Evolutionary conservation across 2,888 invertebrate species (phyloP).

Genomic region (Nomada ferruginata): DNA sequence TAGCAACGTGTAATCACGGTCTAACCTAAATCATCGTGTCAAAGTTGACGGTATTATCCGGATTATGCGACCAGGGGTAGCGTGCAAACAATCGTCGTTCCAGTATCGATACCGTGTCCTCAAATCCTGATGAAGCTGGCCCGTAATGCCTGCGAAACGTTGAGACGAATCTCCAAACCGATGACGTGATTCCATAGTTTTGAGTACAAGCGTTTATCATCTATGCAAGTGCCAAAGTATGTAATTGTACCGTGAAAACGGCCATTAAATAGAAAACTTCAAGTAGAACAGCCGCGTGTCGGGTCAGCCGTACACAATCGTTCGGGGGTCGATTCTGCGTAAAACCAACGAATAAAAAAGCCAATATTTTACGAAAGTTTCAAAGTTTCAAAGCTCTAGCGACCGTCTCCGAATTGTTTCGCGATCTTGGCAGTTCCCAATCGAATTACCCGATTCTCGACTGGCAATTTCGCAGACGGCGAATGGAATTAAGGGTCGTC

Average conservation of each 20-base stretch:
- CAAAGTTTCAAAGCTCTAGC: constrained; percentile 10
- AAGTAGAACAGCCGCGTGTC: too few relatives aligned
- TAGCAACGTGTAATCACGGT: background rate
- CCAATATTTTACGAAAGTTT: background rate
- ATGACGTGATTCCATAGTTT: background rate
- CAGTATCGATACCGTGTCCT: constrained; percentile 17
- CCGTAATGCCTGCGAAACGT: constrained; percentile 12
- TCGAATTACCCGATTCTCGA: constrained; percentile 72
- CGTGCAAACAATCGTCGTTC: constrained; percentile 12
- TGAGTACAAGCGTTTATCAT: too few relatives aligned
- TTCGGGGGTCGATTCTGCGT: background rate
- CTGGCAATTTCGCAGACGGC: constrained; percentile 58
- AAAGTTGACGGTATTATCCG: constrained; percentile 23
- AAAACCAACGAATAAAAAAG: background rate
- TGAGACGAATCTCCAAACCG: background rate
- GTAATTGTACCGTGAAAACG: too few relatives aligned
- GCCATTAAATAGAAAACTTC: too few relatives aligned
- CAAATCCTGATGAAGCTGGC: constrained; percentile 28
- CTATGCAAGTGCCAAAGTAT: too few relatives aligned
- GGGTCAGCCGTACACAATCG: background rate
- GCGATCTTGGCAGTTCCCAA: constrained; percentile 70
- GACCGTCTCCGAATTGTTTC: constrained; percentile 70
- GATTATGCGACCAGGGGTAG: constrained; percentile 7
- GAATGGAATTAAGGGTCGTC: constrained; percentile 50
- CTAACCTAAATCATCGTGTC: constrained; percentile 19